These are phyloP conservation scores for Parnassius smintheus DNA, from an alignment of 2,888 invertebrate species.

Conservation along the genomic window DNA sequence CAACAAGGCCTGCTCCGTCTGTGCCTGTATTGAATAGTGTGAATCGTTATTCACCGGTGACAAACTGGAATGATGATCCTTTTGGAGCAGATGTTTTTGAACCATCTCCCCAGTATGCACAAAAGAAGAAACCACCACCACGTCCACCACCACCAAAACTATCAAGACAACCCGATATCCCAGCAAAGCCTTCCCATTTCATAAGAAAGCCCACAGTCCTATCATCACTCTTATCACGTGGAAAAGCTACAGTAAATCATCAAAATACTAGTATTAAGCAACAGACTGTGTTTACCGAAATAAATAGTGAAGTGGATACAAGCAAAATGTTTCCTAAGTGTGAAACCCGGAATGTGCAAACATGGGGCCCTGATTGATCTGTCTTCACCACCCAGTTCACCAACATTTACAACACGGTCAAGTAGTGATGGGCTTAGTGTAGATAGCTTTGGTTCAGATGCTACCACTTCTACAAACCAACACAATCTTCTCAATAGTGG, in stretches of 20 bases:
- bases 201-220: slow-evolving; percentile 73
- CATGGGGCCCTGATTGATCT: slow-evolving; percentile 85
- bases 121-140: slow-evolving; percentile 87
- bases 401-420: slow-evolving; percentile 87
- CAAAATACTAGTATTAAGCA: slow-evolving; percentile 38
- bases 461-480: slow-evolving; percentile 80
- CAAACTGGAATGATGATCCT: slow-evolving; percentile 77
- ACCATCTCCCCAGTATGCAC: slow-evolving; percentile 61
- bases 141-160: slow-evolving; percentile 85
- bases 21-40: slow-evolving; percentile 71
- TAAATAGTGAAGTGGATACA: slow-evolving; percentile 57
- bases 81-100: slow-evolving; percentile 76
- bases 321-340: slow-evolving; percentile 71
- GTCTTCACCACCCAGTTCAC: slow-evolving; percentile 87
- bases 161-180: slow-evolving; percentile 61
- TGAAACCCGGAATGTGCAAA: slow-evolving; percentile 70
- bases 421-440: slow-evolving; percentile 88
- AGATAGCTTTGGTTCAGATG: slow-evolving; percentile 88
- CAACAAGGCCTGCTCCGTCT: slow-evolving; percentile 80
- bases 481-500: slow-evolving; percentile 80
- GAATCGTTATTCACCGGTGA: slow-evolving; percentile 78
- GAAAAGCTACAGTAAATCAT: slow-evolving; percentile 48
- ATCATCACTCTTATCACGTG: slow-evolving; percentile 63
- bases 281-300: slow-evolving; percentile 44
- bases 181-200: slow-evolving; percentile 77